Base-by-base conservation (phyloP, 2,888 invertebrate species). In the Limnephilus lunatus region DNA sequence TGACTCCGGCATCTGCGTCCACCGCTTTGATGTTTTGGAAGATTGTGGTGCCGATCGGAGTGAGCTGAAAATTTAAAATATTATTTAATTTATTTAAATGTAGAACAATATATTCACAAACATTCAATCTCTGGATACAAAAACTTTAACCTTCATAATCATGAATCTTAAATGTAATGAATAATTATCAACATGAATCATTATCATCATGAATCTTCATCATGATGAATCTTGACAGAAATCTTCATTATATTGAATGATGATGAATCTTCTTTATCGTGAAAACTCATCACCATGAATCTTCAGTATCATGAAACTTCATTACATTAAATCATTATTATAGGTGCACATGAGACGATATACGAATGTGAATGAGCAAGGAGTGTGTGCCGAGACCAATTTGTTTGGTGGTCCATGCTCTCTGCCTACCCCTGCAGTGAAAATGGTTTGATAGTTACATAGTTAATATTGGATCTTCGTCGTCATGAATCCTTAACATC, bases 1-100 rank as follows among this genome's bases (percentile, higher is more conserved):
- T 98, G 93, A 98, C 98, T 85, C 98, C 98, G 1, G 98, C 97
- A 95, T 99, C 99, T 91, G 97, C 97, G 95, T 99, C 98, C 91
- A 97, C 96, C 0, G 98, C 98, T 93, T 97, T 97, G 92, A 99
- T 97, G 93, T 97, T 97, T 94, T 98, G 97, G 95, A 98, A 98
- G 94, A 99, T 97, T 35, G 98, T 98, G 25, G 98, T 98, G 81
- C 98, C 98, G 92, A 98, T 97, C 86, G 98, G 98, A 90, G 98
- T 98, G 94, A 98, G 96, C 98, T 98, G 96, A n/a, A 88, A 81
- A 81, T 91, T 19, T 81, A 81, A 68, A 80, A n/a, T 25, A 25
- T 25, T 68, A 68, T 68, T 68, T 68, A 14, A 48, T 44, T 68
- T 2, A 68, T 68, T 68, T 5, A 68, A 19, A 68, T 5, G 5